phyloP scores from a whole-genome alignment of 2,888 invertebrate species.

The Athetis lepigone region DNA sequence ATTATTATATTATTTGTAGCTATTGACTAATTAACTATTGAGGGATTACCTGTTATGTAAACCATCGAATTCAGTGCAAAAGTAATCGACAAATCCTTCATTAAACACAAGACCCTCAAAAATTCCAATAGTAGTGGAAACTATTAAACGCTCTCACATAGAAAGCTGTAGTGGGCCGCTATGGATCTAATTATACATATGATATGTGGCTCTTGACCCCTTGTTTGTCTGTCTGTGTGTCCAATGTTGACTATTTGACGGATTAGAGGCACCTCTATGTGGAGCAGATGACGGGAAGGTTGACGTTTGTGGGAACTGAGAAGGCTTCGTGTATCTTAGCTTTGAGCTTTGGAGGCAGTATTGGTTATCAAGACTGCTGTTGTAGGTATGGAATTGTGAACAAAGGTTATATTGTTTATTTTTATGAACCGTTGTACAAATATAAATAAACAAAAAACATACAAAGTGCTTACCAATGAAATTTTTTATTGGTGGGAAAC shows the following conservation, averaged over 20 bases:
- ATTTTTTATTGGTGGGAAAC: no score
- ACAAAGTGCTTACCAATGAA: no score
- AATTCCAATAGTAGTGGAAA: constrained; percentile 43
- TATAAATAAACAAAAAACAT: no score
- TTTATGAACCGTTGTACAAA: no score
- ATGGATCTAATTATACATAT: constrained; percentile 68
- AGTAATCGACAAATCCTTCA: background rate
- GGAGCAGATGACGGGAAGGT: background rate
- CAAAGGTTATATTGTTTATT: no score
- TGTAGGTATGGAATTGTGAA: background rate
- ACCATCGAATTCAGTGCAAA: no score
- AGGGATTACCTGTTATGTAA: no score
- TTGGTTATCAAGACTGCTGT: background rate
- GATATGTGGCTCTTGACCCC: constrained; percentile 69
- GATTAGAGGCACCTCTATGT: constrained; percentile 43
- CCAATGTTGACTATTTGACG: constrained; percentile 63
- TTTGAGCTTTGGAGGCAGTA: background rate
- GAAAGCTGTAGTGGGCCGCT: constrained; percentile 63
- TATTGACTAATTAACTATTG: no score
- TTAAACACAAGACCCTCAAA: background rate
- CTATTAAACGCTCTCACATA: constrained; percentile 61
- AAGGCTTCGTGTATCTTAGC: background rate
- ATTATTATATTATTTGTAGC: no score
- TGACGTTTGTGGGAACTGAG: background rate
- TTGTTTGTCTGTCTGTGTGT: constrained; percentile 64